Conservation (phyloP, 2,113 vertebrate genomes). For the Thryonomys swinderianus region DNA sequence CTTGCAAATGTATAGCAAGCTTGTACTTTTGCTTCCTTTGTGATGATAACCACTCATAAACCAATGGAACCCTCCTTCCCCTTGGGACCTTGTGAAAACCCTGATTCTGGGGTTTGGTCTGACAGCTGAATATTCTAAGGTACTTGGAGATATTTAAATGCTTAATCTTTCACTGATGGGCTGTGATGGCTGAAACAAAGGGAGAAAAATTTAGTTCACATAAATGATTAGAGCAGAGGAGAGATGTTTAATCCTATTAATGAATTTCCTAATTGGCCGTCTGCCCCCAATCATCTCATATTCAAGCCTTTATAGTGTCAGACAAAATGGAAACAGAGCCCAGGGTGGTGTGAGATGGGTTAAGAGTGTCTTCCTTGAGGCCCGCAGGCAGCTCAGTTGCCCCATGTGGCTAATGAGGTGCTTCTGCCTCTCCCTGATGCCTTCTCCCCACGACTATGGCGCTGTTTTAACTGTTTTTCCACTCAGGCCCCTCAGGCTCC, state of each 20-base stretch:
- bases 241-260: constrained; percentile 75
- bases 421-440: background rate
- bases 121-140: background rate
- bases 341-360: background rate
- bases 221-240: constrained; percentile 67
- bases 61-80: background rate
- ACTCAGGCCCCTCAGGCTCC: background rate
- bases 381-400: background rate
- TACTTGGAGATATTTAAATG: background rate
- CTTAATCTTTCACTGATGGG: background rate
- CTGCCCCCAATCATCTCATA: constrained; percentile 71
- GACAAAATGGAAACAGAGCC: constrained; percentile 51
- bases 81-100: background rate
- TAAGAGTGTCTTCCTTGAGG: constrained; percentile 6
- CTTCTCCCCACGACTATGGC: background rate
- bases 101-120: background rate
- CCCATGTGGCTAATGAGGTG: background rate
- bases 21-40: background rate
- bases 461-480: background rate
- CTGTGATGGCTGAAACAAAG: constrained; percentile 50
- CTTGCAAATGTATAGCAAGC: background rate
- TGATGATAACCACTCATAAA: background rate
- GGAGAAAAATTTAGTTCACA: constrained; percentile 60
- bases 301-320: constrained; percentile 20
- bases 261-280: constrained; percentile 76